These are phyloP conservation scores for Boulengeromyrus knoepffleri DNA, from an alignment of 2,113 vertebrate genomes.

Conservation along the genomic window DNA sequence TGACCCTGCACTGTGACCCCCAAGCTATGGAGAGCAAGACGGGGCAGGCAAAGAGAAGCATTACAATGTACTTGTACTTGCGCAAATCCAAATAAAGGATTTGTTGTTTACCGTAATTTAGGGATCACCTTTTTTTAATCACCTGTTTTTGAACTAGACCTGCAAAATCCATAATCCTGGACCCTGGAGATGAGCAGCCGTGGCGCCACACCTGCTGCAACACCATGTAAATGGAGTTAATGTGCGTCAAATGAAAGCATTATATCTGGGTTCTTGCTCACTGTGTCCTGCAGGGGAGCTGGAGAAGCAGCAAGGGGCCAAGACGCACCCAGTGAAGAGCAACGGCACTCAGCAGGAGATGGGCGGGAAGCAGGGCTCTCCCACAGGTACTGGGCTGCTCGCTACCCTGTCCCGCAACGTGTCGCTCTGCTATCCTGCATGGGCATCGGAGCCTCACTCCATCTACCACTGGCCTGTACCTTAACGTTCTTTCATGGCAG, in stretches of 20 bases:
- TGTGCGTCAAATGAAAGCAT: not conserved
- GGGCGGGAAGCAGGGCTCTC: constrained; percentile 75
- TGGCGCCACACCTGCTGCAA: not conserved
- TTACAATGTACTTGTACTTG: not conserved
- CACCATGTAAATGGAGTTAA: not conserved
- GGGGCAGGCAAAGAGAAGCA: not conserved
- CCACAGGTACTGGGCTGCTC: constrained; percentile 66
- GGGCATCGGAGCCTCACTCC: not conserved
- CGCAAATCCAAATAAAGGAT: not conserved
- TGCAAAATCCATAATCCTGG: not conserved
- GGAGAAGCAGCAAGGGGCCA: constrained; percentile 85
- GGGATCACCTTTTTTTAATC: not conserved
- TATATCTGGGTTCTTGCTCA: not conserved
- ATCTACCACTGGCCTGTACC: not conserved
- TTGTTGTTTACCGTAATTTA: not conserved
- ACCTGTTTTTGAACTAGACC: not conserved
- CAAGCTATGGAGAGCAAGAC: not conserved
- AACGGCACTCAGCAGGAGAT: constrained; percentile 77
- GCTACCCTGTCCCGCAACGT: not conserved
- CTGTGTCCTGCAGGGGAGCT: constrained; percentile 73
- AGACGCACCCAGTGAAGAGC: constrained; percentile 70
- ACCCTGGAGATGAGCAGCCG: not conserved
- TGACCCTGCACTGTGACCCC: not conserved
- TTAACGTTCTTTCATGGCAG: not conserved
- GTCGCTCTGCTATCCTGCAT: not conserved